These are phyloP conservation scores for Drosophila mercatorum DNA, from an alignment of 2,888 invertebrate genomes.

Conservation along the genomic window DNA sequence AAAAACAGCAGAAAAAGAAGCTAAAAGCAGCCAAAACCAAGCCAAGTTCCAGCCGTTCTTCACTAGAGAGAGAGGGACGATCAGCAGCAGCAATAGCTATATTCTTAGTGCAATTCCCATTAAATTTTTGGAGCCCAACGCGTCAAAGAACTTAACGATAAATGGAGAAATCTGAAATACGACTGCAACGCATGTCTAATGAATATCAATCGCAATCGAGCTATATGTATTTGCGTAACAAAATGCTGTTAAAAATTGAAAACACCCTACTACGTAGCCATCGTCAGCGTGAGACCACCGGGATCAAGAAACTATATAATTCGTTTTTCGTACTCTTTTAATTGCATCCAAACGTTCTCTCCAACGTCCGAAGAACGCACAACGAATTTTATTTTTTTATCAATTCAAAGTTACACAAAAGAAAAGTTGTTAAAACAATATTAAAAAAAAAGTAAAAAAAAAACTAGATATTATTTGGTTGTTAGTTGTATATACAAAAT, in stretches of 20 bases:
- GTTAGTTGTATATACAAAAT: constrained; percentile 69
- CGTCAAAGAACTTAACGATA: constrained; percentile 66
- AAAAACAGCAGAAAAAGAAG: constrained; percentile 11
- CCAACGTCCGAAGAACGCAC: constrained; percentile 60
- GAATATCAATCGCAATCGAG: constrained; percentile 83
- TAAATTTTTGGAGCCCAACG: constrained; percentile 8
- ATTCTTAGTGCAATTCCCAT: constrained; percentile 27
- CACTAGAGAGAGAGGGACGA: background rate
- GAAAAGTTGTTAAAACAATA: constrained; percentile 27
- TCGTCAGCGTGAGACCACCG: constrained; percentile 92
- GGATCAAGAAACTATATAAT: constrained; percentile 94
- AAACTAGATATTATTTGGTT: constrained; percentile 77
- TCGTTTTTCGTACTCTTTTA: constrained; percentile 95
- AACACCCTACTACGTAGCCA: constrained; percentile 92
- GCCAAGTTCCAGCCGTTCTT: background rate
- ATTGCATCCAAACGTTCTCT: constrained; percentile 79
- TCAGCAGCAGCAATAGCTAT: background rate
- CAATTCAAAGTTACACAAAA: constrained; percentile 49
- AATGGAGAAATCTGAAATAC: constrained; percentile 83
- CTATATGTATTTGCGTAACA: constrained; percentile 85
- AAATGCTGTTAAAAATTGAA: constrained; percentile 90
- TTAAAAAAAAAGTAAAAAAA: constrained; percentile 32
- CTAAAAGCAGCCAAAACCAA: background rate
- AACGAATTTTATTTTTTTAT: constrained; percentile 60
- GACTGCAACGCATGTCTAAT: constrained; percentile 80